These are phyloP conservation scores for Caerostris extrusa DNA, from an alignment of 1,140 invertebrate genomes.

Conservation along the genomic window DNA sequence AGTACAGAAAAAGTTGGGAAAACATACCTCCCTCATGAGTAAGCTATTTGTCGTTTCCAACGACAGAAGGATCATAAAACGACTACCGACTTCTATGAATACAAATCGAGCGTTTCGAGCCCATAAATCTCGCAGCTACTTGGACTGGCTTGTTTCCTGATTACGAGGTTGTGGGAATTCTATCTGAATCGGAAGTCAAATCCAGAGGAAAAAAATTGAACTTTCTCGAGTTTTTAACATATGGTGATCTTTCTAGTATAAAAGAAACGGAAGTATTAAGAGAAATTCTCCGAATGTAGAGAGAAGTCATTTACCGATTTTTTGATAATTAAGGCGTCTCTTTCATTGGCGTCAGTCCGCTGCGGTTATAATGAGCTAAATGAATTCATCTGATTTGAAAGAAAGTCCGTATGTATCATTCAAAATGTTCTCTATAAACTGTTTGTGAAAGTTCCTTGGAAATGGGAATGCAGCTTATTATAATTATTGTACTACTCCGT, in stretches of 20 bases:
- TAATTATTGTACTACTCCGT: no score
- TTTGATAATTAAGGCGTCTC: neutral
- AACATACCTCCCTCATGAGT: no score
- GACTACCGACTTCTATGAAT: neutral
- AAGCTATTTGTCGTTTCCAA: neutral
- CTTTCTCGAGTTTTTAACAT: conserved; percentile 6
- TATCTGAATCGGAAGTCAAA: conserved; percentile 15
- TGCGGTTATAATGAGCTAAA: neutral
- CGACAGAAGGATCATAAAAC: neutral
- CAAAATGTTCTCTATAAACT: no score
- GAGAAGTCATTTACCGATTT: neutral
- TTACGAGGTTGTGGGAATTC: neutral
- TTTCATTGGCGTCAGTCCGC: neutral
- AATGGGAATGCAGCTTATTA: no score
- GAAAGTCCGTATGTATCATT: neutral
- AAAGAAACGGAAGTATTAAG: neutral
- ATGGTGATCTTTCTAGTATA: neutral
- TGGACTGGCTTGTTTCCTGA: neutral
- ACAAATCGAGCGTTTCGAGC: neutral
- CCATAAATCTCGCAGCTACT: neutral
- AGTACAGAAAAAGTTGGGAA: no score
- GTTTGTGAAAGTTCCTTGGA: no score
- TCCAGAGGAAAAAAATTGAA: neutral
- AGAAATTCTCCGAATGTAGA: neutral
- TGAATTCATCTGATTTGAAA: neutral